Evolutionary conservation across 64 coral and sea anemone species (phyloP).

Genomic region (Pocillopora verrucosa): DNA sequence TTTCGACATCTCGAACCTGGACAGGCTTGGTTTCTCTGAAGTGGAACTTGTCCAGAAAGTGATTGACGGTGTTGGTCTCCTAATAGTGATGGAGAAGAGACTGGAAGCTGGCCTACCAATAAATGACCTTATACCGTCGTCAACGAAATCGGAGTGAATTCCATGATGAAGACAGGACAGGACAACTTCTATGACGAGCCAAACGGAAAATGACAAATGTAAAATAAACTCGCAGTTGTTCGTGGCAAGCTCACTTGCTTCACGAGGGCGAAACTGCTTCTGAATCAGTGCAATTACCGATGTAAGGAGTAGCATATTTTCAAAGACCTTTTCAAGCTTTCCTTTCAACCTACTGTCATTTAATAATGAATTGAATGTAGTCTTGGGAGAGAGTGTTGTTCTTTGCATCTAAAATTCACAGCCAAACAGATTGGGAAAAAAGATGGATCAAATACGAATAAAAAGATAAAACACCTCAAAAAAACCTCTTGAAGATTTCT

Average conservation of each 20-base stretch:
- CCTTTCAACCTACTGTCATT: background rate
- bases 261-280: constrained; percentile 30
- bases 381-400: background rate
- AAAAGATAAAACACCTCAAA: background rate
- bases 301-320: background rate
- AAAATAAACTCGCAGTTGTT: constrained; percentile 25
- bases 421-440: background rate
- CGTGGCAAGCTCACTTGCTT: constrained; percentile 16
- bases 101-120: constrained; percentile 27
- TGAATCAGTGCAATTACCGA: background rate
- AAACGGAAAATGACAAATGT: constrained; percentile 1
- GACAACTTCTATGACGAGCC: background rate
- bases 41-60: constrained; percentile 79
- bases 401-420: background rate
- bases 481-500: background rate
- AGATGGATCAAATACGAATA: background rate
- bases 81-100: constrained; percentile 57
- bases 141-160: background rate
- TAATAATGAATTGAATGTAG: background rate
- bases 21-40: constrained; percentile 88
- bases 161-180: background rate
- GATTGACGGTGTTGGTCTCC: constrained; percentile 64
- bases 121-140: constrained; percentile 51
- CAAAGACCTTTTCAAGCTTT: background rate
- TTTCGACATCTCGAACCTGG: constrained; percentile 87